phyloP scores from a whole-genome alignment of 2,888 invertebrate species.

The Diploptera punctata region DNA sequence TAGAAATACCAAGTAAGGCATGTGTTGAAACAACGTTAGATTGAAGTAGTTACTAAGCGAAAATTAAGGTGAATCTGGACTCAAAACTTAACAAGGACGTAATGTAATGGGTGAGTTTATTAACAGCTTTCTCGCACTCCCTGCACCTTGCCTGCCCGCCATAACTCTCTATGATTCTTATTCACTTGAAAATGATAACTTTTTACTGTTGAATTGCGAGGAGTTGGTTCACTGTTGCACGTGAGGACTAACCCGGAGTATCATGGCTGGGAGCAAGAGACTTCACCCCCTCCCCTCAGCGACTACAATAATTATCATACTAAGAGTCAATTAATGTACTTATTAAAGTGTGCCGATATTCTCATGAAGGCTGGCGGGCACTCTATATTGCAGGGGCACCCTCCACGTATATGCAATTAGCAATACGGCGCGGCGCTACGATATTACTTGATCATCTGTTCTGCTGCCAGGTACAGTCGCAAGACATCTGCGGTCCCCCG shows the following conservation, averaged over 20 bases:
- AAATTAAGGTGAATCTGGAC: no score
- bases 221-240: neutral
- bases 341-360: slow-evolving; percentile 35
- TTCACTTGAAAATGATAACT: no score
- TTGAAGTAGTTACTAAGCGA: no score
- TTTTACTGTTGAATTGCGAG: no score
- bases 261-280: slow-evolving; percentile 3
- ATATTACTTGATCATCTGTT: slow-evolving; percentile 14
- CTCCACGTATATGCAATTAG: slow-evolving; percentile 31
- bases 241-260: neutral
- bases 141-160: no score
- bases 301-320: slow-evolving; percentile 37
- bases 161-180: no score
- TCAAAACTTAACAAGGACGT: no score
- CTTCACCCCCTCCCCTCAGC: slow-evolving; percentile 10
- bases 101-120: no score
- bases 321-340: slow-evolving; percentile 39
- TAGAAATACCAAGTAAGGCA: no score
- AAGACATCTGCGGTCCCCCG: no score
- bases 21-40: no score
- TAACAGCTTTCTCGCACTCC: no score
- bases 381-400: slow-evolving; percentile 19
- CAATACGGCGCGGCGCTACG: slow-evolving; percentile 29
- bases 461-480: neutral
- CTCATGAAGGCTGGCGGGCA: slow-evolving; percentile 21